A percentile compares a stretch with the other conserved stretches of the same genome.
Conservation (phyloP, 2,888 invertebrate species). For the Anticlea derivata region DNA sequence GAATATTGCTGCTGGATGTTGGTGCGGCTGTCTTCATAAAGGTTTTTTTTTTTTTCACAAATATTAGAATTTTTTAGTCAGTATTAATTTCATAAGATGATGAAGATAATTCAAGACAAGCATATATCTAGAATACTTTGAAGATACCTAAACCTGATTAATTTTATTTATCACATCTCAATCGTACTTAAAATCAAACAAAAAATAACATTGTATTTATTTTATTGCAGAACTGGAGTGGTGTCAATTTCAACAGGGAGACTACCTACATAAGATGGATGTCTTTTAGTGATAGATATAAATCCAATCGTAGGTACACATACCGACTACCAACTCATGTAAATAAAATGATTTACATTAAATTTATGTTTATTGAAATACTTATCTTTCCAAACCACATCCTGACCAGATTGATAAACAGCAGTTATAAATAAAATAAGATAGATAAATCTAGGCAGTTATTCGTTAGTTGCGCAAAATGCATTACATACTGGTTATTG, state of each 20-base stretch:
- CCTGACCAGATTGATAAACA: conserved; percentile 27
- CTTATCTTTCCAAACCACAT: conserved; percentile 41
- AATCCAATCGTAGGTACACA: too few relatives aligned
- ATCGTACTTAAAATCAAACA: neutral
- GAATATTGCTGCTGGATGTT: too few relatives aligned
- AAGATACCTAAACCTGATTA: conserved; percentile 29
- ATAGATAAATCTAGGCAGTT: neutral
- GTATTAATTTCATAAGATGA: conserved; percentile 20
- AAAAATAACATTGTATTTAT: neutral
- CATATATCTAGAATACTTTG: conserved; percentile 37
- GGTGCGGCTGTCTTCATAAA: too few relatives aligned
- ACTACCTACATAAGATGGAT: too few relatives aligned
- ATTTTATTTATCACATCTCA: neutral
- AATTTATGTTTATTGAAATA: conserved; percentile 1
- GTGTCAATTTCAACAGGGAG: neutral
- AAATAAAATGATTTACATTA: conserved; percentile 2
- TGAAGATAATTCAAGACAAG: conserved; percentile 36
- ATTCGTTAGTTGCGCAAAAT: conserved; percentile 44
- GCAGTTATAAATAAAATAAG: neutral
- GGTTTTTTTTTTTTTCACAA: too few relatives aligned
- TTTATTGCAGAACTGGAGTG: conserved; percentile 8
- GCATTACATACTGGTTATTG: conserved; percentile 69
- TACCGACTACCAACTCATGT: too few relatives aligned
- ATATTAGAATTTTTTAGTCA: too few relatives aligned
- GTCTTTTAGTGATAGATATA: too few relatives aligned